These are phyloP conservation scores for Cryptocheilus praepositus DNA, from an alignment of 2,888 invertebrate species.

Conservation along the genomic window DNA sequence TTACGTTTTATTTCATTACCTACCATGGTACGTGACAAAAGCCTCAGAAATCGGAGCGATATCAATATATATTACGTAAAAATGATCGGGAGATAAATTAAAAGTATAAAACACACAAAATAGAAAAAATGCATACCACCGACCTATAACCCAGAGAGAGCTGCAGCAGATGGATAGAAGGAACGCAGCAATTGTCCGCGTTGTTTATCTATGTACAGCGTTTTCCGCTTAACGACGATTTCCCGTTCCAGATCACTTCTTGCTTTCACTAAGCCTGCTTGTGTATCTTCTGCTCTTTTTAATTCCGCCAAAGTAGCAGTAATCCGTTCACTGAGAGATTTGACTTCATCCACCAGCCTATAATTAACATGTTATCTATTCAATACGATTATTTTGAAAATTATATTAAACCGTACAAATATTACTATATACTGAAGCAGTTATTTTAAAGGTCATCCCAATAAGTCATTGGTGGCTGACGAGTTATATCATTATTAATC, in stretches of 20 bases:
- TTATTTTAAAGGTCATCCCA: too few species aligned
- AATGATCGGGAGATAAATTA: neutral
- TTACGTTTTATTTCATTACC: too few species aligned
- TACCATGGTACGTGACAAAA: too few species aligned
- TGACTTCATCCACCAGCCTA: conserved; percentile 83
- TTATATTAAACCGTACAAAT: neutral
- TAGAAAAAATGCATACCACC: neutral
- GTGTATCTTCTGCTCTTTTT: conserved; percentile 80
- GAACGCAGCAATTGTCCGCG: conserved; percentile 81
- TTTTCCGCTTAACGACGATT: conserved; percentile 83
- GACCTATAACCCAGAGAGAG: conserved; percentile 77
- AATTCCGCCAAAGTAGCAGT: conserved; percentile 81
- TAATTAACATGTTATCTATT: conserved; percentile 10
- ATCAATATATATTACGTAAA: neutral
- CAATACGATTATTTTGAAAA: neutral
- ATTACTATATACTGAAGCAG: too few species aligned
- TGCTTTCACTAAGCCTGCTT: conserved; percentile 77
- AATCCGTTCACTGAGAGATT: conserved; percentile 82
- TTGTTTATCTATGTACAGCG: conserved; percentile 82
- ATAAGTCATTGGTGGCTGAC: too few species aligned
- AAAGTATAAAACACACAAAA: neutral
- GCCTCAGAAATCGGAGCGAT: neutral
- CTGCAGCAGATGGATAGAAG: conserved; percentile 83
- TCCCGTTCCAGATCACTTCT: conserved; percentile 81
- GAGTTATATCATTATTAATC: too few species aligned